Evolutionary conservation across 2,888 invertebrate genomes (phyloP).

Genomic region (Himalopsyche japonica): DNA sequence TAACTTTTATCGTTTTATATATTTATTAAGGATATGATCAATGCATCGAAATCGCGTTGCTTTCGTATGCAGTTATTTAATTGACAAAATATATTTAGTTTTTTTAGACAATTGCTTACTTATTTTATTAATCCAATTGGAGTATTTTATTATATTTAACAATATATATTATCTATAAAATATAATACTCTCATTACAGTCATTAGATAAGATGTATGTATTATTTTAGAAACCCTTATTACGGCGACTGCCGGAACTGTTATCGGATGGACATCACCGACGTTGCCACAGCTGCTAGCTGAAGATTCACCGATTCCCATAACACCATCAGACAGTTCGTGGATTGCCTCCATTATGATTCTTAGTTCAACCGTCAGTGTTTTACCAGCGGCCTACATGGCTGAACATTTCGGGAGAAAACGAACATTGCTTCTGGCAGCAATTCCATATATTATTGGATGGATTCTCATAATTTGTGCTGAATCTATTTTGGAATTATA

Average conservation of each 20-base stretch:
- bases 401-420: conserved; percentile 69
- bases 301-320: conserved; percentile 57
- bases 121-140: too few species aligned
- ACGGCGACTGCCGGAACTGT: conserved; percentile 60
- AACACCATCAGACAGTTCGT: conserved; percentile 58
- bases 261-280: conserved; percentile 66
- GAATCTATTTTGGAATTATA: conserved; percentile 61
- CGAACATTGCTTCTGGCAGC: conserved; percentile 63
- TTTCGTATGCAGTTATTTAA: too few species aligned
- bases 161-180: neutral
- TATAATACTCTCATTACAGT: too few species aligned
- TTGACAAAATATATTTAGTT: too few species aligned
- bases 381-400: conserved; percentile 64
- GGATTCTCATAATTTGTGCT: conserved; percentile 65
- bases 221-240: conserved; percentile 56
- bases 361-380: conserved; percentile 67
- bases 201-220: neutral
- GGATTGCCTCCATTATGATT: conserved; percentile 68
- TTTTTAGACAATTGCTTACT: too few species aligned
- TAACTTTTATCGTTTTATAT: too few species aligned
- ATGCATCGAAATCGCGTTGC: too few species aligned
- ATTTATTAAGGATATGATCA: too few species aligned
- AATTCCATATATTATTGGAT: conserved; percentile 64
- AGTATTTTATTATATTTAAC: too few species aligned
- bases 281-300: conserved; percentile 56